Evolutionary conservation across 2,888 invertebrate species (phyloP), one percentile per base, ranked within the genome.

Genomic region (Diploptera punctata): DNA sequence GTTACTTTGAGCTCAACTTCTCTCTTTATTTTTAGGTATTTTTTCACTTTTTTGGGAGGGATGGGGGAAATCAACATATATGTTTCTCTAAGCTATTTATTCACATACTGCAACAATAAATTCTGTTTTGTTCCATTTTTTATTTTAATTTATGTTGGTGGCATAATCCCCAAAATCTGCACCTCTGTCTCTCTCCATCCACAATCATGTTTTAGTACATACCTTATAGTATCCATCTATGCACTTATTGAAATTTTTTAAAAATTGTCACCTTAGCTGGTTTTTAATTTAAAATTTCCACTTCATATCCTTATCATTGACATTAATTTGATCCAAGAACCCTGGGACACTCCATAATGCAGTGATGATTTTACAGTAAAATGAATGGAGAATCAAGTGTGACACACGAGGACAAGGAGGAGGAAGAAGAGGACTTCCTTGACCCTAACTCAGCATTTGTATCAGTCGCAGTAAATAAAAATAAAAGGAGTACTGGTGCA

Each of bases 381-480:
- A 1, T 57, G 57, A 57, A 57, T n/a, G 57, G 57, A 16, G 57
- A 57, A 3, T 24, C 24, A n/a, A 13, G 13, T 57, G 57, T 24
- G 3, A 10, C 7, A 16, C 29, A n/a, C 3, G 54, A 31, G 18
- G 68, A 68, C 9, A 24, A 57, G 16, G 19, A 24, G 2, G 57
- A 54, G 18, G 68, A 68, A 2, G 68, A 68, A 16, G 68, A 68
- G 9, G 68, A 52, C 4, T 71, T 67, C 26, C 44, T 71, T 1
- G 71, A 71, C 33, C 65, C 54, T 4, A 71, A 67, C 43, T 71
- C 71, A 43, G 71, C 71, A 5, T 71, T 71, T 44, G 71, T 71
- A 26, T 67, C 71, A 5, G 44, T 54, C 9, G 71, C 71, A n/a
- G 67, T 71, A 13, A 67, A 38, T 29, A 71, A 71, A 19, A 67